Evolutionary conservation across 2,797 vertebrate genomes (phyloP).

Genomic region (Oreochromis grahami): DNA sequence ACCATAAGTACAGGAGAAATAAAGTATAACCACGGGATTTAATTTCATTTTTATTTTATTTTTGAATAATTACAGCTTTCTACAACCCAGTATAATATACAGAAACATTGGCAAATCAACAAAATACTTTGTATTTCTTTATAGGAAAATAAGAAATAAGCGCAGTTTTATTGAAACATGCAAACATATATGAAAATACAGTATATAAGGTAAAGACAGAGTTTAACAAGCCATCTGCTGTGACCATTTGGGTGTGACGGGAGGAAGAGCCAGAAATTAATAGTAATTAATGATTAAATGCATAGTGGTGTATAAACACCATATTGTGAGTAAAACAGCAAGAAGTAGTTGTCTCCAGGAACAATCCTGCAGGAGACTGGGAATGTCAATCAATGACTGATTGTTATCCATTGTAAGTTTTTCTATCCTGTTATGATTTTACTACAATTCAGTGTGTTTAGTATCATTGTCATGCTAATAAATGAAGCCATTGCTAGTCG

Average conservation of each 20-base stretch:
- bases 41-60: not conserved
- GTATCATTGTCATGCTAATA: not conserved
- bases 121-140: not conserved
- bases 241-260: not conserved
- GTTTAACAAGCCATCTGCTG: not conserved
- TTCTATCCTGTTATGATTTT: not conserved
- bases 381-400: not conserved
- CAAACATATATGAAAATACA: not conserved
- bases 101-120: not conserved
- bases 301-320: not conserved
- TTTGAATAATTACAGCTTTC: not conserved
- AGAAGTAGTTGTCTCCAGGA: not conserved
- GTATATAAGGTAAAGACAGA: not conserved
- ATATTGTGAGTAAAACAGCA: not conserved
- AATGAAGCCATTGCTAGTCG: not conserved
- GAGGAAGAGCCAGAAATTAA: not conserved
- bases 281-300: not conserved
- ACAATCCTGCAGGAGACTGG: not conserved
- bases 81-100: not conserved
- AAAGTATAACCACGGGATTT: not conserved
- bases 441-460: not conserved
- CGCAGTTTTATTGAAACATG: not conserved
- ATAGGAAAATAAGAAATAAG: not conserved
- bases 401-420: too few relatives aligned
- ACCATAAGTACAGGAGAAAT: not conserved